Base-by-base conservation (phyloP, 92 coral and sea anemone genomes). In the Montipora capitata region DNA sequence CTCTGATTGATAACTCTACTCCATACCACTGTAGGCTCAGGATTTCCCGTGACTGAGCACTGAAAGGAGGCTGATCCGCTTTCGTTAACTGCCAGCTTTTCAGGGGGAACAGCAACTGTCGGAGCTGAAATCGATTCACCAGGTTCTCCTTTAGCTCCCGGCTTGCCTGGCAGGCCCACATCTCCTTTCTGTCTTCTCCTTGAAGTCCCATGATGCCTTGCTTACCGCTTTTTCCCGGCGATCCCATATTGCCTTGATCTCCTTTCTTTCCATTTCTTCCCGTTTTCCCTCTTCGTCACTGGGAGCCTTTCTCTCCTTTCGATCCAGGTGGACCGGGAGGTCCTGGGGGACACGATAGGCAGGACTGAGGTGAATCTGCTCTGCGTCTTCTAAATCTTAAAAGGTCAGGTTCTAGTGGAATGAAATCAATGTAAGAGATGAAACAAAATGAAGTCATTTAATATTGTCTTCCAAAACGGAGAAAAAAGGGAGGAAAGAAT, bases 21-120 rank as follows among this genome's bases (percentile, higher is more conserved):
- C 93, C 90, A 90, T 56, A 57, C 65, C 13, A 90, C 40, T 57
- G 45, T 45, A 45, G 93, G 93, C 56, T 38, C 63, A 62, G 93
- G 93, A 64, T 69, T 85, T 61, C 90, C 90, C 20, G 82, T 76
- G 57, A 51, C 86, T 42, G 85, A 76, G 70, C 88, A 89, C 70
- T 77, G 84, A 58, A 89, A 77, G 54, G 61, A 20, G 66, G 86
- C 93, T 57, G 89, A 79, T 72, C 68, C 76, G 7, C 74, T 74
- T 79, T 90, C 93, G 48, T 90, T 90, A 2, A 90, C 87, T 14
- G 78, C 85, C 51, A 85, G 18, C 49, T 35, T 15, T 41, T 66
- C 52, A 62, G 90, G 82, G 49, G 78, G 78, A 42, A 90, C 69
- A 43, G 71, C 38, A 79, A 85, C 87, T 4, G 59, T 38, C 54